Base-by-base conservation (phyloP, 2,113 vertebrate genomes). In the Natator depressus region DNA sequence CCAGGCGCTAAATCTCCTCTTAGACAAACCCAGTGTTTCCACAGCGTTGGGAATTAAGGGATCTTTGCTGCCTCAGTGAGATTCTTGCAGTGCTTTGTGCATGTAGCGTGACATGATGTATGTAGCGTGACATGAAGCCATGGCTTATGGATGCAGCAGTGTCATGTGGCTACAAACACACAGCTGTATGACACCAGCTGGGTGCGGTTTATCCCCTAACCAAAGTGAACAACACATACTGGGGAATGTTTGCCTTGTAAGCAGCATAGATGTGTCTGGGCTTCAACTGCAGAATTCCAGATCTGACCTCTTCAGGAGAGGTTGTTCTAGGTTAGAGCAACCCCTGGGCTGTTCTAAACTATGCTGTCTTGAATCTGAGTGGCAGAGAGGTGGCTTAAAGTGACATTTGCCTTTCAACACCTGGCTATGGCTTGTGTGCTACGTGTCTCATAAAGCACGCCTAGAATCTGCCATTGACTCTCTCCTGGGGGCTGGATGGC, bases 21-120 rank as follows among this genome's bases (percentile, higher is more conserved):
- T 72, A 72, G n/a, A 72, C n/a, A 22, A 72, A 72, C 65, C 75
- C 88, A 82, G 95, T 95, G 81, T 89, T 27, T 42, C 83, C 88
- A 1, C 46, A 93, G 79, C 22, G 0, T 0, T 79, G 51, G 93
- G 96, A 81, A 75, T 75, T 57, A 88, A 89, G 94, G 89, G 75
- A 72, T 96, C 95, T 69, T 5, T 93, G 96, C 59, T 69, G 54
- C 38, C 65, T 95, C 95, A 87, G 93, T 51, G 88, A 95, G 89
- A 82, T 79, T 78, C 95, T 92, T 91, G 93, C 89, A 0, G 1
- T 49, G 46, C 59, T 93, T 95, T 93, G 87, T 9, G 0, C n/a
- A n/a, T n/a, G n/a, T n/a, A n/a, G n/a, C 87, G 87, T 2, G 0
- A 65, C 90, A 31, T 47, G 88, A 91, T 89, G 90, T 93, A 91